Base-by-base conservation (phyloP, 1,140 invertebrate genomes). In the Nixonia krombeini region DNA sequence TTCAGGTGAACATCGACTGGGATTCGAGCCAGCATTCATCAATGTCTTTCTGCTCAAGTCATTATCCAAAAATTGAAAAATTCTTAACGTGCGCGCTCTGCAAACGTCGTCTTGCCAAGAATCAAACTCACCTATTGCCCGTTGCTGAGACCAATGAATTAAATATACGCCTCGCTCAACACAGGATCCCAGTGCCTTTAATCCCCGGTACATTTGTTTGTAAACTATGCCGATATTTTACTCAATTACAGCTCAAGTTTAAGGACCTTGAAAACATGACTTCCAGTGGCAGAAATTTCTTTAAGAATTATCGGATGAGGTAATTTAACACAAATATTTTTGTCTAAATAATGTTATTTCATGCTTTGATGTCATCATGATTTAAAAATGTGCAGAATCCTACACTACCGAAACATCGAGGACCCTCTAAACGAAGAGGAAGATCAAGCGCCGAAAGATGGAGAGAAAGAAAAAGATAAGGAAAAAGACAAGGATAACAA, bases 141-240 rank as follows among this genome's bases (percentile, higher is more conserved):
- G 82, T 83, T 18, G 74, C 88, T 74, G 91, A 92, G 68, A 89
- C 88, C 28, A 81, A 86, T 59, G 89, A 91, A 17, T 62, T 94
- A 55, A 93, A 94, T 75, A 86, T 87, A 47, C 83, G 88, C 1
- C 83, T 94, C 2, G 75, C 79, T 29, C 86, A 88, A 44, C 88
- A 91, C 65, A 88, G 89, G 4, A 87, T 94, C 8, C 92, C 91
- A 0, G 89, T 92, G n/a, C 82, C 86, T 21, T 64, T 91, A 28
- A 76, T 82, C 23, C 76, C 81, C 13, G 84, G 86, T 13, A 78
- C 79, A 37, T 75, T 92, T 62, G 88, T 94, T 7, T 94, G 93
- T 80, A 94, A 94, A 81, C 78, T 92, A 3, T 94, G 93, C 70
- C 89, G 91, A 53, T 91, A 92, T 72, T 94, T 91, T 78, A 90